phyloP scores from a whole-genome alignment of 2,113 vertebrate genomes.

The Gymnobelideus leadbeateri region DNA sequence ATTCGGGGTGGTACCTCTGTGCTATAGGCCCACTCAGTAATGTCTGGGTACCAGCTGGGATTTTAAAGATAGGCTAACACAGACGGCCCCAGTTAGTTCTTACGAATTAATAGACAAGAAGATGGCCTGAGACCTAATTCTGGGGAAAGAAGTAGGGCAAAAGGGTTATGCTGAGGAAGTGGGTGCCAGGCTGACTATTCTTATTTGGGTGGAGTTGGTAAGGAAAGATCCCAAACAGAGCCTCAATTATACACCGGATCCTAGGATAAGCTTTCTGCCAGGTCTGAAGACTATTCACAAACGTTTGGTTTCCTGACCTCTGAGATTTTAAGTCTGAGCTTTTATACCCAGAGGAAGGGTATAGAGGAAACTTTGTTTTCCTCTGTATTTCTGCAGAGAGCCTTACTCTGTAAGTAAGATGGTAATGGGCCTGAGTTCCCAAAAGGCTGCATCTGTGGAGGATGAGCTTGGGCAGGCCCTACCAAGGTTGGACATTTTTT shows the following conservation, averaged over 20 bases:
- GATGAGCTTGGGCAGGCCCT: not conserved
- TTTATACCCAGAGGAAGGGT: not conserved
- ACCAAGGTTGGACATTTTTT: not conserved
- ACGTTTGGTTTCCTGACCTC: not conserved
- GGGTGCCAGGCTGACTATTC: not conserved
- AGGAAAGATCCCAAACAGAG: not conserved
- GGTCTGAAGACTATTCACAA: not conserved
- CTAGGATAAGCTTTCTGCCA: not conserved
- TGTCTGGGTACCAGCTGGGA: conserved; percentile 71
- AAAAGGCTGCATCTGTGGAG: not conserved
- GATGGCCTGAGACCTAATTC: not conserved
- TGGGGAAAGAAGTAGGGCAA: not conserved
- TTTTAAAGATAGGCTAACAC: conserved; percentile 56
- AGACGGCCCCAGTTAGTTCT: conserved; percentile 57
- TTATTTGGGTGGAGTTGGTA: not conserved
- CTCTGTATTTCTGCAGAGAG: not conserved
- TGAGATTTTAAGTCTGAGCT: not conserved
- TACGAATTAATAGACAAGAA: conserved; percentile 72
- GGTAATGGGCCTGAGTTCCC: not conserved
- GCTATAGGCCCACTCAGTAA: not conserved
- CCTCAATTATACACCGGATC: not conserved
- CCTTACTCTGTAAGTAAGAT: not conserved
- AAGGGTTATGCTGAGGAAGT: not conserved
- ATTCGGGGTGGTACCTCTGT: not conserved
- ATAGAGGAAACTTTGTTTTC: not conserved